phyloP scores from a whole-genome alignment of 2,113 vertebrate species.

The Actenoides lindsayi region DNA sequence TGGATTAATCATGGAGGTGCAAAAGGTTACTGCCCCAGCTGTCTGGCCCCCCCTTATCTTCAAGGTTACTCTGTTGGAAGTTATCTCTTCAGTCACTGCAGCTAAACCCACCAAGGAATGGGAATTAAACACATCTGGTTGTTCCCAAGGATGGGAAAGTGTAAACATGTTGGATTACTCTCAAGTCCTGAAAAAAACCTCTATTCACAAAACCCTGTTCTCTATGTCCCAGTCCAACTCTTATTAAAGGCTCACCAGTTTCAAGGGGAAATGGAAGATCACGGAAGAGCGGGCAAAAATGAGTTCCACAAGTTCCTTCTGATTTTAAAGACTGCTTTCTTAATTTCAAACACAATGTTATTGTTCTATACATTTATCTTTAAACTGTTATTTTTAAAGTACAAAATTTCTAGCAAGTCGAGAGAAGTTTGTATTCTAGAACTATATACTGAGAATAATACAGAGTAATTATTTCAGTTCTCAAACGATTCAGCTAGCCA shows the following conservation, averaged over 20 bases:
- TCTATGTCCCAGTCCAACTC: not conserved
- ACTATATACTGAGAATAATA: not conserved
- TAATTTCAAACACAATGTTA: not conserved
- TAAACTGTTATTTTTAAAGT: not conserved
- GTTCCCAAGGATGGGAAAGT: not conserved
- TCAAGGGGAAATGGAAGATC: not conserved
- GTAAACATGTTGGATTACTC: not conserved
- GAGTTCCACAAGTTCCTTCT: not conserved
- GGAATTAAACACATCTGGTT: slow-evolving; percentile 19
- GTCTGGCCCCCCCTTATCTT: slow-evolving; percentile 1
- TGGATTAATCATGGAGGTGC: slow-evolving; percentile 26
- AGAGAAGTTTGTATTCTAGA: not conserved
- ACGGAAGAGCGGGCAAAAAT: not conserved
- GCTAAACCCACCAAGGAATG: not conserved
- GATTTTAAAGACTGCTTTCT: not conserved
- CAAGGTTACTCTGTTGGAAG: slow-evolving; percentile 22
- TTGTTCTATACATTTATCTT: not conserved
- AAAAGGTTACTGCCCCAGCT: slow-evolving; percentile 38
- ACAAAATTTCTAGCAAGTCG: not conserved
- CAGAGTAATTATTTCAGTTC: not conserved
- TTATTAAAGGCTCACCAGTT: not conserved
- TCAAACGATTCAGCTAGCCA: not conserved
- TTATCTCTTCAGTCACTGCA: not conserved
- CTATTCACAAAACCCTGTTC: not conserved
- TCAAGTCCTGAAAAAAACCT: not conserved